Base-by-base conservation (phyloP, 2,888 invertebrate species). In the Deilephila porcellus region DNA sequence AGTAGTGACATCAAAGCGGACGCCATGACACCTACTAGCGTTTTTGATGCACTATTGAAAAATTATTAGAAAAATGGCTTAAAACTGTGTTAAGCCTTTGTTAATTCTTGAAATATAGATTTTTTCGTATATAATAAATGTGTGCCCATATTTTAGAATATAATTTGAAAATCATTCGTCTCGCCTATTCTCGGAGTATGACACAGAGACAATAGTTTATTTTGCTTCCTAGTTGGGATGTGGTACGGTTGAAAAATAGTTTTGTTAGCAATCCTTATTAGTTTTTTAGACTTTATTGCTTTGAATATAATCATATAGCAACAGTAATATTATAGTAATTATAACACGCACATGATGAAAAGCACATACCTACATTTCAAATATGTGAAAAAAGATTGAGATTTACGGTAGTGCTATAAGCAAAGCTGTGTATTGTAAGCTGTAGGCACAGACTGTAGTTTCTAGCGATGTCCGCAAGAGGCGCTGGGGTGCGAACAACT, bases 401-500 rank as follows among this genome's bases (percentile, higher is more conserved):
- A 67, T 52, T 52, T 14, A 64, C 14, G 7, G 74, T 74, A 72
- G 60, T 8, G 34, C 62, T 73, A 70, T 64, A 60, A 4, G 63
- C 67, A 34, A 59, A 70, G 34, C 45, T 64, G 62, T 32, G 11
- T 60, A 19, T 71, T 74, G 37, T 59, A 70, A 60, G 60, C 75
- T 71, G 67, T 64, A 76, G 73, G 70, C 74, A 73, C 78, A 81
- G 80, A 80, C 77, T 83, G 84, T 87, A 88, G 89, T 90, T 88
- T 83, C 85, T 80, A 80, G 81, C 81, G 82, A 85, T 87, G 92
- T 89, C 93, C 93, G 88, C 90, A 75, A 88, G 91, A 91, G 93
- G 92, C 93, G 92, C 90, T 91, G 87, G 89, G 86, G 91, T 88
- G 93, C 91, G 91, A 92, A 91, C 92, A 91, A 90, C 92, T 88